These are phyloP conservation scores for Charaxes varanes DNA, from an alignment of 1,140 invertebrate genomes.

Conservation along the genomic window DNA sequence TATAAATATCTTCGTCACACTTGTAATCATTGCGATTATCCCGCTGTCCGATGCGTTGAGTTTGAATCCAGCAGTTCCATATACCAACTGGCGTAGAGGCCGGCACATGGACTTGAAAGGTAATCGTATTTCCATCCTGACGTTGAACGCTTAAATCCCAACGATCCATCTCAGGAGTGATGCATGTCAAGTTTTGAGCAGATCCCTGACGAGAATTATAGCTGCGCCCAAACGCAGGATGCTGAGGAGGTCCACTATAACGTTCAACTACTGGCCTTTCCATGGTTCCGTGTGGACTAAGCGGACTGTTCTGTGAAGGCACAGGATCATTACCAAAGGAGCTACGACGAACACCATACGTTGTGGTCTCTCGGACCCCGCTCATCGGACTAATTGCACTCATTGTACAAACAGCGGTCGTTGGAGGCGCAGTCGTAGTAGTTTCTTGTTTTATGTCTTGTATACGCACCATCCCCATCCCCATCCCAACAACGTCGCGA, in stretches of 20 bases:
- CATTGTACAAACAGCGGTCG: slow-evolving; percentile 38
- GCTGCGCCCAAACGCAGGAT: slow-evolving; percentile 50
- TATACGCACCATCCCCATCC: slow-evolving; percentile 52
- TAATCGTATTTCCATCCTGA: slow-evolving; percentile 76
- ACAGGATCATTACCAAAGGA: slow-evolving; percentile 68
- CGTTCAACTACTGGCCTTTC: slow-evolving; percentile 59
- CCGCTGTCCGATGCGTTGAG: slow-evolving; percentile 72
- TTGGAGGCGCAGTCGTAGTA: slow-evolving; percentile 35
- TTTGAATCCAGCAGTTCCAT: slow-evolving; percentile 80
- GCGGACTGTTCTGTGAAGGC: slow-evolving; percentile 60
- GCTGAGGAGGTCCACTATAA: slow-evolving; percentile 47
- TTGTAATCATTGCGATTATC: slow-evolving; percentile 74
- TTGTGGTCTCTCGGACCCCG: slow-evolving; percentile 56
- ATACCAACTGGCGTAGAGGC: slow-evolving; percentile 78
- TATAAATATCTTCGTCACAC: slow-evolving; percentile 78
- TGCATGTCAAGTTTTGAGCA: slow-evolving; percentile 61
- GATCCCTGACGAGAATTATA: slow-evolving; percentile 60
- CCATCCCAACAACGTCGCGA: slow-evolving; percentile 58
- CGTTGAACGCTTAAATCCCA: slow-evolving; percentile 78
- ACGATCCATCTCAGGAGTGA: slow-evolving; percentile 73
- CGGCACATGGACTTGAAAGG: slow-evolving; percentile 78
- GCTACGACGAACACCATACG: slow-evolving; percentile 61
- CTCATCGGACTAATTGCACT: slow-evolving; percentile 49
- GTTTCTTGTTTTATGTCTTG: too few species aligned
- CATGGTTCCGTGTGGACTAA: slow-evolving; percentile 62